Evolutionary conservation across 2,113 vertebrate genomes (phyloP), one percentile per base, ranked within the genome.

Genomic region (Mugil cephalus): DNA sequence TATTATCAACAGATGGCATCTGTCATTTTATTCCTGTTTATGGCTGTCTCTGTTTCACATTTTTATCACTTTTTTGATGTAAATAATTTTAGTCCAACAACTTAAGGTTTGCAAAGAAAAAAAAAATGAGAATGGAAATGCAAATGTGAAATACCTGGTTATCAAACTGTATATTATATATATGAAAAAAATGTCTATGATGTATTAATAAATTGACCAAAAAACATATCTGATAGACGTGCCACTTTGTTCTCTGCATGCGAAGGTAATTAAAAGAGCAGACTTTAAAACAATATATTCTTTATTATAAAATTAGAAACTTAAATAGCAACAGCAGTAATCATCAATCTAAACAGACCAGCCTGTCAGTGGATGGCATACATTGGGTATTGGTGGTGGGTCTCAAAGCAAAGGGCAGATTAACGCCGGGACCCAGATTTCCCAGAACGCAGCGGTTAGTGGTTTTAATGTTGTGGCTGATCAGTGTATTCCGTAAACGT

Each of bases 81-180:
- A 94, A 95, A 94, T 94, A 94, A 88, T 90, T 93, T 90, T 92
- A 93, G 89, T 93, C 89, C 83, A 77, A 87, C 87, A 88, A 84
- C 59, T 89, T 90, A 83, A 78, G 81, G 84, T 93, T 93, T 91
- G 87, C 92, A 92, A 91, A 47, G 17, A 5, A 46, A 81, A 87
- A 88, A 82, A 82, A 87, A 84, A 81, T 84, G 84, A 90, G 83
- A 89, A 93, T 91, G 87, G 84, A 85, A 81, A 88, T 78, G 67
- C 86, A 89, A 93, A 92, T 89, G 89, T 91, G 91, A 94, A 92
- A 92, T 89, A 89, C 81, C 87, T 90, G 89, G 90, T 90, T 91
- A 93, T 92, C 78, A 80, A 93, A 88, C 87, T 93, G 91, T 94
- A 92, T 91, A 93, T 93, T 93, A 93, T 94, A 94, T 92, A 91